These are phyloP conservation scores for Tetrax tetrax DNA, from an alignment of 2,113 vertebrate species.

Conservation along the genomic window DNA sequence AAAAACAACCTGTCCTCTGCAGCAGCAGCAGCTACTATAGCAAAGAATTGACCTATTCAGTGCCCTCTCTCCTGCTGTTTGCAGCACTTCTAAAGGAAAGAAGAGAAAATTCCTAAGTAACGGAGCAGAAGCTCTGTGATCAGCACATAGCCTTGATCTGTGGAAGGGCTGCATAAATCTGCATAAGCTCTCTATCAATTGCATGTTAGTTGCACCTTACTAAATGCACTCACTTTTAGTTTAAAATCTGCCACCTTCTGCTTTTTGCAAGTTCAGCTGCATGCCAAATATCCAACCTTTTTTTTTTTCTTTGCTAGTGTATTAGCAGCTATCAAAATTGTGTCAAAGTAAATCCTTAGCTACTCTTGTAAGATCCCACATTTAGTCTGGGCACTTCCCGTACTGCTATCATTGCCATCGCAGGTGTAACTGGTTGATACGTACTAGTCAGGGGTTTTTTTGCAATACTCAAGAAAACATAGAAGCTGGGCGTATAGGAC, in stretches of 20 bases:
- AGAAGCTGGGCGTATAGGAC: neutral
- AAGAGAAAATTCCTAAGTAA: neutral
- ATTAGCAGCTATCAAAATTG: neutral
- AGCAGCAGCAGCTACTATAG: neutral
- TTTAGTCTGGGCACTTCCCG: neutral
- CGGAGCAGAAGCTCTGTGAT: neutral
- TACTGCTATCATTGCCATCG: accelerated
- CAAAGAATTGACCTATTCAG: neutral
- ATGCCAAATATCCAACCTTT: neutral
- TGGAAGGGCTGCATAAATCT: neutral
- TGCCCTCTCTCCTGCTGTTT: neutral
- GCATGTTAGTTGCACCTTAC: neutral
- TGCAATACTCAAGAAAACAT: accelerated
- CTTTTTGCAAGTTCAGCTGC: neutral
- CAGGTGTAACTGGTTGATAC: neutral
- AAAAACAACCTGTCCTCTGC: neutral
- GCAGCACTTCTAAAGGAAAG: neutral
- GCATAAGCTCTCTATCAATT: neutral
- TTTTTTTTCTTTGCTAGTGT: neutral
- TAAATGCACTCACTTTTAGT: neutral
- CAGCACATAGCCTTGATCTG: neutral
- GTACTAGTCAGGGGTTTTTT: neutral
- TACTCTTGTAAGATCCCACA: neutral
- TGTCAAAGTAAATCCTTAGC: neutral
- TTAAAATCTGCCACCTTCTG: neutral